Base-by-base conservation (phyloP, 2,888 invertebrate species). In the Drosophila antonietae region DNA sequence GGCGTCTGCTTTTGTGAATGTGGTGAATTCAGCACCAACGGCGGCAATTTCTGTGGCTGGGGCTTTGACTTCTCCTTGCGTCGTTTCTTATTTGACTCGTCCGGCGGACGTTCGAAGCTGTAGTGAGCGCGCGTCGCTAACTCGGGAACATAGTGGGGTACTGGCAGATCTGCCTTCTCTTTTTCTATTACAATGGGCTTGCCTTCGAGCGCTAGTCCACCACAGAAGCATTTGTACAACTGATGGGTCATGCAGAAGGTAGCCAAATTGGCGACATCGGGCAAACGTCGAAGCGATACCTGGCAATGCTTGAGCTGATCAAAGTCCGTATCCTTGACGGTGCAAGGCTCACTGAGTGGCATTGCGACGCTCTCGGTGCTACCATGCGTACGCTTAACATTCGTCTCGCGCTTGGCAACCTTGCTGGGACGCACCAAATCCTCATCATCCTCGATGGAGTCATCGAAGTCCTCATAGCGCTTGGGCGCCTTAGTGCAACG, bases 221-320 rank as follows among this genome's bases (percentile, higher is more conserved):
- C 94, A 87, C 96, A 96, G 90, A 94, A 94, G 91, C 96, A 96
- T 86, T 94, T 94, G 81, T 96, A 95, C 55, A 95, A 90, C 79
- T 94, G 93, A 87, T 96, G 96, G 3, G 94, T 93, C 94, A 95
- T 94, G 81, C 96, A 96, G 93, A 94, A 95, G 1, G 94, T 94
- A 70, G 94, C 94, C 52, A 95, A 87, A 81, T 94, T 94, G 35
- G 92, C 85, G 71, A 93, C 83, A 58, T 87, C 78, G 4, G 90
- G 70, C 39, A 93, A 72, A 15, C 87, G 90, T 1, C 86, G 82
- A 12, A 93, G 52, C 1, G 80, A 55, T 9, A 93, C 91, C 31
- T 73, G 81, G 46, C 92, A 92, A 66, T 93, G 92, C 56, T 89
- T 91, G 3, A 92, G 70, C 37, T 75, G 67, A 5, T 86, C 76